Conservation (phyloP, 1,140 invertebrate species). For the Bombus balteatus region DNA sequence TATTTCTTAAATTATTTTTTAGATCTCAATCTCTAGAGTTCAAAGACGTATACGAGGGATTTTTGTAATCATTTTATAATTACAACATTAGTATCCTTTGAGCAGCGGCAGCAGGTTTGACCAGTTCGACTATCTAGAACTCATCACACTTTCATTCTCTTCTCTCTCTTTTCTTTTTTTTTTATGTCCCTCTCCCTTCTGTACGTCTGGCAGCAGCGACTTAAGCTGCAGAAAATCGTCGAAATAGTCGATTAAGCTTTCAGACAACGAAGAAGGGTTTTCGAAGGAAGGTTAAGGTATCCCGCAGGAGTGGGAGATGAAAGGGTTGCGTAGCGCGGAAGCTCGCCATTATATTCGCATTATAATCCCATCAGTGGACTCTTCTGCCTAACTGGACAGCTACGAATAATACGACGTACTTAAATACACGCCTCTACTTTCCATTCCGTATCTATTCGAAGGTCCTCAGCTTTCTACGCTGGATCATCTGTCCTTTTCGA, state of each 20-base stretch:
- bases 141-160: slow-evolving; percentile 55
- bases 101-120: slow-evolving; percentile 12
- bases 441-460: slow-evolving; percentile 40
- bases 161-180: neutral
- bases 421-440: slow-evolving; percentile 40
- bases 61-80: slow-evolving; percentile 47
- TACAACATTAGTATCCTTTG: slow-evolving; percentile 17
- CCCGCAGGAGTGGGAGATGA: slow-evolving; percentile 46
- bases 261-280: slow-evolving; percentile 35
- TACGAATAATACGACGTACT: slow-evolving; percentile 63
- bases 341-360: slow-evolving; percentile 80
- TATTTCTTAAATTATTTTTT: neutral
- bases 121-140: slow-evolving; percentile 41
- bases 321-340: slow-evolving; percentile 75
- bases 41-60: neutral
- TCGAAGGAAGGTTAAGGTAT: slow-evolving; percentile 43
- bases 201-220: slow-evolving; percentile 17
- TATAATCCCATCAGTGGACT: slow-evolving; percentile 79
- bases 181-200: neutral
- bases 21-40: neutral
- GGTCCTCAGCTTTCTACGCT: slow-evolving; percentile 2
- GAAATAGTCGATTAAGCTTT: slow-evolving; percentile 45
- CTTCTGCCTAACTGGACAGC: slow-evolving; percentile 70
- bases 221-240: slow-evolving; percentile 58
- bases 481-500: neutral